Percentiles rank a stretch among this genome's conserved stretches.
These are phyloP conservation scores for Ischnus inquisitorius DNA, from an alignment of 2,888 invertebrate species.

Conservation along the genomic window DNA sequence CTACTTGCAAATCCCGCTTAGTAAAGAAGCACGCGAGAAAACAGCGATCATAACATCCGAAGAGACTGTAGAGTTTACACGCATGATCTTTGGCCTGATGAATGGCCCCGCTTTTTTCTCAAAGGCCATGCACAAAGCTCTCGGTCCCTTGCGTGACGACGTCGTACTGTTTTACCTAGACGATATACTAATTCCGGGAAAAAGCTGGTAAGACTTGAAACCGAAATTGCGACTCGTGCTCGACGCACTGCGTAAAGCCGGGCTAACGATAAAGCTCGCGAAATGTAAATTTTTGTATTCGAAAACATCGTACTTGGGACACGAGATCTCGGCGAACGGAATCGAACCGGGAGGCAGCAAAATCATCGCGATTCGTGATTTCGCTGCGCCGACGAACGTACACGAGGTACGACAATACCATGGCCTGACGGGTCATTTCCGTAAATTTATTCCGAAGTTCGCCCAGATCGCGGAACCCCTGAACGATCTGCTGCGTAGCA, in stretches of 20 bases:
- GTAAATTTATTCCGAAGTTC: conserved; percentile 55
- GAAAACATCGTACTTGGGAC: conserved; percentile 77
- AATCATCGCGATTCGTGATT: conserved; percentile 66
- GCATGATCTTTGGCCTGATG: conserved; percentile 26
- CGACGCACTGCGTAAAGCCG: conserved; percentile 47
- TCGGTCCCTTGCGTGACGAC: conserved; percentile 22
- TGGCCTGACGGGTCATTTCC: conserved; percentile 45
- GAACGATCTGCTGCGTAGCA: neutral
- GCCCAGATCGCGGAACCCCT: conserved; percentile 27
- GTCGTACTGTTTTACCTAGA: conserved; percentile 38
- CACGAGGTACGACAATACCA: conserved; percentile 58
- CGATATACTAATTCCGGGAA: conserved; percentile 33
- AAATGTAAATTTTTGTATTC: conserved; percentile 75
- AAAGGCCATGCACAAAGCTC: conserved; percentile 16
- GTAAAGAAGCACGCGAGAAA: no score
- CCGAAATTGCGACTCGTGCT: neutral
- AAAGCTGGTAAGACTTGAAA: conserved; percentile 70
- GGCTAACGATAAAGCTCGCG: conserved; percentile 74
- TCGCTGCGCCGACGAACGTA: conserved; percentile 40
- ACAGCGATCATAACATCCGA: conserved; percentile 69
- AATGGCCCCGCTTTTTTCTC: conserved; percentile 34
- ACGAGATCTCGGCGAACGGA: conserved; percentile 55
- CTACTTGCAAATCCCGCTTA: no score
- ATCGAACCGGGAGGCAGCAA: conserved; percentile 69
- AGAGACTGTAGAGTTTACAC: conserved; percentile 36